These are phyloP conservation scores for Dromiciops gliroides DNA, from an alignment of 2,113 vertebrate genomes.

Conservation along the genomic window DNA sequence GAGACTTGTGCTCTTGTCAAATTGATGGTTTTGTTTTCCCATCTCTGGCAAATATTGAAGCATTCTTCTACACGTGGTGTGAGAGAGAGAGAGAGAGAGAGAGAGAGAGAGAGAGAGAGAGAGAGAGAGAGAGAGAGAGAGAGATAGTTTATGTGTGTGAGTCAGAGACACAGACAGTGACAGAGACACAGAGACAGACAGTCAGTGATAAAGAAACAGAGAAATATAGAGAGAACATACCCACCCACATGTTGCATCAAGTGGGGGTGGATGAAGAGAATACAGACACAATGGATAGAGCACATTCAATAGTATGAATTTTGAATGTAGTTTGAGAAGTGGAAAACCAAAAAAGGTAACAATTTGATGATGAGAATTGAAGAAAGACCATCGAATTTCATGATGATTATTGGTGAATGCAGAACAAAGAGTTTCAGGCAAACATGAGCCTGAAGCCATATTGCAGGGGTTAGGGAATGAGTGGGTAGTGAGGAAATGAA, in stretches of 20 bases:
- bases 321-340: constrained; percentile 29
- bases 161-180: neutral
- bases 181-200: neutral
- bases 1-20: constrained; percentile 50
- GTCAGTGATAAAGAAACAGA: neutral
- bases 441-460: neutral
- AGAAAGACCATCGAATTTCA: neutral
- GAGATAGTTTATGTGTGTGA: too few relatives aligned
- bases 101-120: too few relatives aligned
- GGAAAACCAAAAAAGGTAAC: neutral
- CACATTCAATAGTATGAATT: constrained; percentile 8
- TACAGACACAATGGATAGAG: neutral
- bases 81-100: too few relatives aligned
- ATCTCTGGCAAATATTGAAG: constrained; percentile 55
- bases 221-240: neutral
- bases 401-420: neutral
- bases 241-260: neutral
- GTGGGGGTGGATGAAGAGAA: neutral
- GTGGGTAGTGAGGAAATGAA: neutral
- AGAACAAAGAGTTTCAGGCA: neutral
- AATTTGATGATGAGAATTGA: neutral
- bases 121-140: too few relatives aligned
- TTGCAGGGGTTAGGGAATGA: neutral
- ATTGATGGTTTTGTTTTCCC: constrained; percentile 54
- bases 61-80: constrained; percentile 30